Percentiles rank a stretch among this genome's conserved stretches.
Evolutionary conservation across 2,888 invertebrate species (phyloP).

Genomic region (Caenorhabditis panamensis): DNA sequence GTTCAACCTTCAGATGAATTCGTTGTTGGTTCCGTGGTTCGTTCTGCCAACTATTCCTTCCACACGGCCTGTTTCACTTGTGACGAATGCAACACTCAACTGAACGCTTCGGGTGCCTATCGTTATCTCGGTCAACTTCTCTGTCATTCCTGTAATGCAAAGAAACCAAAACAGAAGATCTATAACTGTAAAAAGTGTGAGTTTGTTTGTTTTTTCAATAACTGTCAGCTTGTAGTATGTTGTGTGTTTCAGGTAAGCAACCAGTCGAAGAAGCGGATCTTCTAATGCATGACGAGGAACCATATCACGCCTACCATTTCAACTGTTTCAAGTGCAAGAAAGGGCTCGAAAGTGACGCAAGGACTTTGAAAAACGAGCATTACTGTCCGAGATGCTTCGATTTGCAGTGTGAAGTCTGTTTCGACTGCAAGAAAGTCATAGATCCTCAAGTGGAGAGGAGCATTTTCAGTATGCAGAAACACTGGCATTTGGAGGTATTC

Average conservation of each 20-base stretch:
- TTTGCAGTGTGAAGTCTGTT: constrained; percentile 63
- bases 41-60: constrained; percentile 56
- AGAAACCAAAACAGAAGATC: constrained; percentile 47
- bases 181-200: constrained; percentile 67
- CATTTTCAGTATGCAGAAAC: constrained; percentile 59
- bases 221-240: no score
- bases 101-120: constrained; percentile 52
- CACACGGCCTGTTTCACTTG: constrained; percentile 69
- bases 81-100: constrained; percentile 49
- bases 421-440: constrained; percentile 64
- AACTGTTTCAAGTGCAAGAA: constrained; percentile 65
- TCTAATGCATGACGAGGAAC: constrained; percentile 49
- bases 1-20: constrained; percentile 42
- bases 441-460: constrained; percentile 65
- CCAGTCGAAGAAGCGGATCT: constrained; percentile 58
- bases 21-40: constrained; percentile 63
- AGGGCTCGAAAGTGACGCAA: constrained; percentile 48
- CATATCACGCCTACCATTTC: constrained; percentile 70
- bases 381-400: constrained; percentile 68
- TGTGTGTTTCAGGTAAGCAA: constrained; percentile 63
- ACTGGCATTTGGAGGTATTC: constrained; percentile 66
- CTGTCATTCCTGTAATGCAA: constrained; percentile 64
- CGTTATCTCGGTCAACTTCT: constrained; percentile 18
- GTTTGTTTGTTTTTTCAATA: no score
- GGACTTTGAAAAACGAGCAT: constrained; percentile 43